Base-by-base conservation (phyloP, 2,113 vertebrate species). In the Hypomesus transpacificus region DNA sequence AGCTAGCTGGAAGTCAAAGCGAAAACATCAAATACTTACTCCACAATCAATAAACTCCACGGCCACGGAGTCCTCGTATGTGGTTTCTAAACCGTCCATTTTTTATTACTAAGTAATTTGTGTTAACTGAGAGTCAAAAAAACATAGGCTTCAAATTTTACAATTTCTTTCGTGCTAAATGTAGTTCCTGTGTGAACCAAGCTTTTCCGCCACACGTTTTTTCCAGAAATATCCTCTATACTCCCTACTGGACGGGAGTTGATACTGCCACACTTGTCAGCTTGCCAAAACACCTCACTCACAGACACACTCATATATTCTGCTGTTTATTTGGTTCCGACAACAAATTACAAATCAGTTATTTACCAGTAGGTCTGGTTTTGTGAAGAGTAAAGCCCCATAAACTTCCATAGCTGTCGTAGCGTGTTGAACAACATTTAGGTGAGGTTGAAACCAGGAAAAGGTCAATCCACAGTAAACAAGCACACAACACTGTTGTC, bases 251-350 rank as follows among this genome's bases (percentile, higher is more conserved):
- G 39, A 11, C 7, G 39, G 39, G 39, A 46, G 39, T 46, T 11
- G 39, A 11, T 11, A 46, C 39, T 46, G 39, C 39, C 11, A 46
- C 39, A 46, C 39, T 9, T 11, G 9, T 46, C 39, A 50, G 1
- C 22, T 39, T 9, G 7, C 8, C 39, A 46, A 46, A 46, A 46
- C 1, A 46, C 1, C 39, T 46, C 39, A 46, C 9, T 11, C 39
- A 46, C 9, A 46, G 39, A 13, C 39, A 46, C 39, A 5, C 11
- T 60, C 66, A 20, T 60, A 68, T 54, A 72, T 66, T 24, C 62
- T 75, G 62, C 31, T 71, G 61, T 91, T 91, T 90, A 89, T 90
- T 91, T 86, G 80, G 77, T 75, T 88, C 77, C 85, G 79, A 75
- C 69, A 85, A 81, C 70, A 59, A 52, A 76, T 81, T 82, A 84